Base-by-base conservation (phyloP, 2,113 vertebrate species). In the Sylvia atricapilla region DNA sequence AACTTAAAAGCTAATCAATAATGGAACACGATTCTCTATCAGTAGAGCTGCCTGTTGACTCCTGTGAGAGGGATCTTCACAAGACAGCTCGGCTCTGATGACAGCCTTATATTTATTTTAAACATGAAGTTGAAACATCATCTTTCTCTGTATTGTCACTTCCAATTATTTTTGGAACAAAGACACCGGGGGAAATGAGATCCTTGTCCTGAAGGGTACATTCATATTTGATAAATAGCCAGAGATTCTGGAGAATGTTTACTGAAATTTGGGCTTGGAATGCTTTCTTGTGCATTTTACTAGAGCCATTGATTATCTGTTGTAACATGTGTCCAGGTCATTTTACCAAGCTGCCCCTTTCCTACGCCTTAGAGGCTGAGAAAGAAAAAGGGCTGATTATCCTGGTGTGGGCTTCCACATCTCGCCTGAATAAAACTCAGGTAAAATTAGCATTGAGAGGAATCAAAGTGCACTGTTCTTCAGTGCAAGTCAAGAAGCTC, bases 1-100 rank as follows among this genome's bases (percentile, higher is more conserved):
- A 97, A 96, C 96, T 97, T 98, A 97, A 98, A 98, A 97, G 95
- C 95, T 98, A 96, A 98, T 98, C 96, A 98, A 98, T 97, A 98
- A 98, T 98, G 95, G 94, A 98, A 97, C 97, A 95, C 47, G 80
- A 94, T 84, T 95, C 92, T 94, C 89, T 95, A 96, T 96, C 94
- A 95, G 88, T 81, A 68, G 89, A 97, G 95, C 93, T 96, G 79
- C 92, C 86, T 67, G 25, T 93, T 93, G 90, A 90, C 94, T 97
- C 93, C 89, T 91, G 37, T 21, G 89, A 97, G 92, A 97, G 93
- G 81, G 94, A 97, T 92, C 93, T 93, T 95, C 89, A 92, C 72
- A 81, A 92, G 93, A 93, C 64, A 93, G 87, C 56, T 58, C 1
- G 1, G 90, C 94, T 98, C 95, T 59, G 77, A 97, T 95, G 97